These are phyloP conservation scores for Phenganax marumi DNA, from an alignment of 92 coral and sea anemone genomes.

Conservation along the genomic window DNA sequence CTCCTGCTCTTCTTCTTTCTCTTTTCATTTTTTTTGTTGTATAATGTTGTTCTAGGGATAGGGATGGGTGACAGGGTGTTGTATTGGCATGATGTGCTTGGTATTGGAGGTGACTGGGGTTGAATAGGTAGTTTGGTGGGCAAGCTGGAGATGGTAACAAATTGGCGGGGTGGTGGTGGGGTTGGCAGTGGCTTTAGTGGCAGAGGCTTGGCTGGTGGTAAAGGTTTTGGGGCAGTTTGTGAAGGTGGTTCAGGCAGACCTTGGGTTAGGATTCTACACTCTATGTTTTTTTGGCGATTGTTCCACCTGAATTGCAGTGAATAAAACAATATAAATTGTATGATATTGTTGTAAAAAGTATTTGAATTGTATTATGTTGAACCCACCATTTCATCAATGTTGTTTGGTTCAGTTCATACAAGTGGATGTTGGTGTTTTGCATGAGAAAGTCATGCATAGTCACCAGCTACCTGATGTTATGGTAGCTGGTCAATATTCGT, in stretches of 20 bases:
- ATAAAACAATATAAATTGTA: background rate
- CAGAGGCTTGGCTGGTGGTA: slow-evolving; percentile 40
- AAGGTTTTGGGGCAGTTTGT: slow-evolving; percentile 26
- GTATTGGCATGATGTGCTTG: slow-evolving; percentile 21
- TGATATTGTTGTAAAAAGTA: background rate
- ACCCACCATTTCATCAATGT: slow-evolving; percentile 29
- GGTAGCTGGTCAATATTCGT: slow-evolving; percentile 17
- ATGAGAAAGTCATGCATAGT: slow-evolving; percentile 16
- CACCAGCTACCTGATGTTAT: slow-evolving; percentile 26
- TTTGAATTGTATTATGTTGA: slow-evolving; percentile 5
- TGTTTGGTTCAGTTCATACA: slow-evolving; percentile 23
- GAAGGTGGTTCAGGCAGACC: slow-evolving; percentile 23
- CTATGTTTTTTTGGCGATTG: background rate
- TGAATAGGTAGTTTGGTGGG: slow-evolving; percentile 23
- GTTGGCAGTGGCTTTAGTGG: slow-evolving; percentile 37
- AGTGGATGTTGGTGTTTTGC: slow-evolving; percentile 3
- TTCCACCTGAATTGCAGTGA: slow-evolving; percentile 24
- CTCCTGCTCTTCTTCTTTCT: background rate
- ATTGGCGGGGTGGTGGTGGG: slow-evolving; percentile 32
- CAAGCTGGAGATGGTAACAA: background rate
- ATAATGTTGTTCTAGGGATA: slow-evolving; percentile 24
- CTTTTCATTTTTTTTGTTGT: slow-evolving; percentile 21
- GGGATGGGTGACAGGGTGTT: slow-evolving; percentile 34
- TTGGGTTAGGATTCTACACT: slow-evolving; percentile 20
- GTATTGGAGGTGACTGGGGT: slow-evolving; percentile 27